Conservation (phyloP, 2,797 vertebrate species). For the Gadopsis marmoratus region DNA sequence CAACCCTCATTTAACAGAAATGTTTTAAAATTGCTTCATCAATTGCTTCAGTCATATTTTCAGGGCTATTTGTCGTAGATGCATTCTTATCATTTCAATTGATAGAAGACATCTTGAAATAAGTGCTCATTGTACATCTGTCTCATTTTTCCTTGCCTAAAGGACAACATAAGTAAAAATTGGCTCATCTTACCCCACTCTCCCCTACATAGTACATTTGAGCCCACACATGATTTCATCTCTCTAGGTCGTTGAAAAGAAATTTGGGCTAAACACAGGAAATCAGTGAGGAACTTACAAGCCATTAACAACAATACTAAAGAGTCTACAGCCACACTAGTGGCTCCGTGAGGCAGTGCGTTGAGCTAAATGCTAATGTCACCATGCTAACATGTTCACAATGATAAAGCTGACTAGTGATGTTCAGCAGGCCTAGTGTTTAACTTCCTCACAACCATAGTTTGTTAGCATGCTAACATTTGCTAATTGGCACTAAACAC, state of each 20-base stretch:
- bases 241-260: not conserved
- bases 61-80: too few relatives aligned
- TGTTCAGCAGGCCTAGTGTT: not conserved
- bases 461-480: not conserved
- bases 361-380: too few relatives aligned
- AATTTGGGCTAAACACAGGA: not conserved
- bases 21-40: too few relatives aligned
- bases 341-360: too few relatives aligned
- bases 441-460: not conserved
- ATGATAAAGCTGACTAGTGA: not conserved
- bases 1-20: too few relatives aligned
- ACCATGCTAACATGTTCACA: not conserved
- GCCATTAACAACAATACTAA: not conserved
- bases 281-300: not conserved
- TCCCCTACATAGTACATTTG: not conserved
- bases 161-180: too few relatives aligned
- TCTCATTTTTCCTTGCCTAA: too few relatives aligned
- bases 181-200: too few relatives aligned
- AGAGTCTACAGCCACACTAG: not conserved
- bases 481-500: not conserved
- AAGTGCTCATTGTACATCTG: too few relatives aligned
- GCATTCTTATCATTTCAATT: too few relatives aligned
- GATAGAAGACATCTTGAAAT: too few relatives aligned
- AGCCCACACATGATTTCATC: constrained; percentile 2
- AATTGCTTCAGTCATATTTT: too few relatives aligned